Conservation (phyloP, 2,113 vertebrate genomes). For the Uropsilus gracilis region DNA sequence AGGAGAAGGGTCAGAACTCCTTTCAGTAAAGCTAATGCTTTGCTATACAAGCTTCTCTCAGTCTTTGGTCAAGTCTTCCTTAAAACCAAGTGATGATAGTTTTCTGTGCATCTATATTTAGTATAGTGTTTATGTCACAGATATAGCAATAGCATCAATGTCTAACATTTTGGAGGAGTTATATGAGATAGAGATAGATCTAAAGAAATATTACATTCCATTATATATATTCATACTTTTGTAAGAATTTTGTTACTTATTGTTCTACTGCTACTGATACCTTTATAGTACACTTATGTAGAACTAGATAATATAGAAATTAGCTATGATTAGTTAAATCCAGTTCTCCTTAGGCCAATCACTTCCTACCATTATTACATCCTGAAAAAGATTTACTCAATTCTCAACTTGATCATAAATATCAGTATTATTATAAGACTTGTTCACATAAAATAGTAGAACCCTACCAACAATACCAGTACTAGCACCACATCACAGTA, state of each 20-base stretch:
- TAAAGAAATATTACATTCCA: background rate
- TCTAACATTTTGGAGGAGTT: background rate
- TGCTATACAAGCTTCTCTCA: background rate
- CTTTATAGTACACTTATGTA: background rate
- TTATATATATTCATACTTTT: conserved; percentile 5
- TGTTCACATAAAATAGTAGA: background rate
- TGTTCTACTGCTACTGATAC: background rate
- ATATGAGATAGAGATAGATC: background rate
- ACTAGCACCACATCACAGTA: background rate
- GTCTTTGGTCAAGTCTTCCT: background rate
- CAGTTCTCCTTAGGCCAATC: background rate
- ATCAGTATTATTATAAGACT: background rate
- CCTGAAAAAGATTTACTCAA: background rate
- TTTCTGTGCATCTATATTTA: background rate
- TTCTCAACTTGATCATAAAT: background rate
- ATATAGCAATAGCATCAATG: background rate
- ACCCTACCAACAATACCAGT: background rate
- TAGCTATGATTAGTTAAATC: background rate
- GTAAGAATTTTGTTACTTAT: background rate
- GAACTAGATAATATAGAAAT: background rate
- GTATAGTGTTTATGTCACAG: background rate
- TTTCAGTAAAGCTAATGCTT: background rate
- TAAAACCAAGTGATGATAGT: background rate
- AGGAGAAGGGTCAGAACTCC: background rate
- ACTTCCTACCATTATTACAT: background rate